phyloP scores from a whole-genome alignment of 2,888 invertebrate genomes.

The Metallyticus violacea region DNA sequence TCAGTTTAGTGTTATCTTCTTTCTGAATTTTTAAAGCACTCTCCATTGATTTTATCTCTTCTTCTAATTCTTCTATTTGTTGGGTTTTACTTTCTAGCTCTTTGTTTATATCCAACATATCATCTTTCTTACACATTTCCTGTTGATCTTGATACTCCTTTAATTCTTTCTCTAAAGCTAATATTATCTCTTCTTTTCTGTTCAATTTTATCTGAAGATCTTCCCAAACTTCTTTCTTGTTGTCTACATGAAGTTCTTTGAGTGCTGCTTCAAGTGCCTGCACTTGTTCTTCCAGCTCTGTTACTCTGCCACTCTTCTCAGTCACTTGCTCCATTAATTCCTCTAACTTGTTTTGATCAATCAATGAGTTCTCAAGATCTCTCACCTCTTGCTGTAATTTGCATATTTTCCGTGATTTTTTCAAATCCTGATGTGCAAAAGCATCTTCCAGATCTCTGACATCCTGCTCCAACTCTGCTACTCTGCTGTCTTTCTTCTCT shows the following conservation, averaged over 20 bases:
- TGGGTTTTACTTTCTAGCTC: constrained; percentile 34
- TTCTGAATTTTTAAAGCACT: background rate
- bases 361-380: constrained; percentile 21
- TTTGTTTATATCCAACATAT: constrained; percentile 5
- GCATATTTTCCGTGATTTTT: background rate
- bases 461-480: constrained; percentile 56
- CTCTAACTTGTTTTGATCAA: constrained; percentile 25
- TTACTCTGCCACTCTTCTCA: constrained; percentile 43
- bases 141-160: constrained; percentile 53
- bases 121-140: constrained; percentile 38
- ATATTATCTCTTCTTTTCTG: background rate
- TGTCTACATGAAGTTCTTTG: constrained; percentile 44
- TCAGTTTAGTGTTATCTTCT: constrained; percentile 37
- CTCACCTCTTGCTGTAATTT: constrained; percentile 23
- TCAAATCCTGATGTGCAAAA: constrained; percentile 37
- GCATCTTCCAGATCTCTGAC: constrained; percentile 55
- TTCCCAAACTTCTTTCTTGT: constrained; percentile 7
- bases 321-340: constrained; percentile 7
- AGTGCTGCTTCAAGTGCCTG: constrained; percentile 55
- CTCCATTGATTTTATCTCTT: constrained; percentile 15
- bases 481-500: constrained; percentile 38
- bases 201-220: constrained; percentile 37
- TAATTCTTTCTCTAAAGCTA: constrained; percentile 47
- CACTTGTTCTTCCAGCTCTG: constrained; percentile 56
- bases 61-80: constrained; percentile 36